Evolutionary conservation across 2,113 vertebrate species (phyloP).

Genomic region (Planiliza haematocheilus): DNA sequence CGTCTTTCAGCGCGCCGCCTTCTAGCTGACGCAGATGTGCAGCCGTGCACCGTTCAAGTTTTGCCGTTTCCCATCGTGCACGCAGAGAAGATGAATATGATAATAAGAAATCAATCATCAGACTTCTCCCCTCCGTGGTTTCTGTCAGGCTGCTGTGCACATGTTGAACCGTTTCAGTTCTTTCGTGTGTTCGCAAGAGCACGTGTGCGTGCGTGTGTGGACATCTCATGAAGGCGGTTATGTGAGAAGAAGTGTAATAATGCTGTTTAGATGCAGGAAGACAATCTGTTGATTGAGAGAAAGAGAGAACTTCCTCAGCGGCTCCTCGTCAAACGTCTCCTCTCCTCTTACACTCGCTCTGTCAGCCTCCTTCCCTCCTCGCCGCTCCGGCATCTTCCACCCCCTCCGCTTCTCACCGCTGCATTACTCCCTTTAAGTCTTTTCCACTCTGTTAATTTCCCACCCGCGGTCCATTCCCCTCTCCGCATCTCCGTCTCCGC

Average conservation of each 20-base stretch:
- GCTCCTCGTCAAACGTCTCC: conserved; percentile 17
- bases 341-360: conserved; percentile 6
- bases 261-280: conserved; percentile 41
- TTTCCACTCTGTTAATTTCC: conserved; percentile 65
- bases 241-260: conserved; percentile 44
- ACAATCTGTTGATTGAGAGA: conserved; percentile 57
- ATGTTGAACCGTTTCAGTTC: conserved; percentile 23
- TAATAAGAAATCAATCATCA: neutral
- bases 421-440: conserved; percentile 39
- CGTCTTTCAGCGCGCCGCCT: too few relatives aligned
- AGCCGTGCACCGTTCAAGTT: too few relatives aligned
- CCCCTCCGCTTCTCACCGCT: conserved; percentile 20
- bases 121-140: too few relatives aligned
- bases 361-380: conserved; percentile 5
- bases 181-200: neutral
- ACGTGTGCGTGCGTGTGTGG: conserved; percentile 1
- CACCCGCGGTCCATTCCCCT: conserved; percentile 32
- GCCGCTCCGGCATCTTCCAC: neutral
- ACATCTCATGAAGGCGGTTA: conserved; percentile 32
- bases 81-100: neutral
- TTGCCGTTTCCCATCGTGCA: too few relatives aligned
- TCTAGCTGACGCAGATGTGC: too few relatives aligned
- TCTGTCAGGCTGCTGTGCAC: conserved; percentile 4
- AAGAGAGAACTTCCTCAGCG: conserved; percentile 18
- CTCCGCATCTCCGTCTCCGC: conserved; percentile 8